Evolutionary conservation across 2,888 invertebrate genomes (phyloP), one percentile per base, ranked within the genome.

Genomic region (Ashinkailepas kermadecensis): DNA sequence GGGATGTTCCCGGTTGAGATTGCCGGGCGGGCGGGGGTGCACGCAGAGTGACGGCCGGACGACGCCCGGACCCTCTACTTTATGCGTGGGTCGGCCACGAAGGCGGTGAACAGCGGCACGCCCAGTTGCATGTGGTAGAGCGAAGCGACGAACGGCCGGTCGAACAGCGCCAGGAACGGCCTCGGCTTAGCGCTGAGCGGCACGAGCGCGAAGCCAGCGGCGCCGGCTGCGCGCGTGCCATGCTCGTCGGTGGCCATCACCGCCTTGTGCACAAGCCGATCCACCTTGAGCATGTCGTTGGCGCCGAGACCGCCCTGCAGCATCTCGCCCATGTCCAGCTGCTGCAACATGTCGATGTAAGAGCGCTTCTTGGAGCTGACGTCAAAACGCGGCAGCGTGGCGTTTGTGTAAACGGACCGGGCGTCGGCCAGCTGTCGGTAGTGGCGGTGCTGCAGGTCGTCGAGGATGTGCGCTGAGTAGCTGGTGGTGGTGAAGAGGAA

Each of bases 141-240:
- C 74, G 54, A 39, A 13, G 15, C 15, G 54, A 74, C 54, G 74
- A 74, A 74, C 74, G 39, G 39, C 18, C 54, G 74, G 74, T 74
- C 74, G 74, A 74, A 74, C 15, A 15, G 39, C 74, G 54, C 54
- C 54, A 21, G 13, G 39, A 54, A 54, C 54, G 74, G 74, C 39
- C 4, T 10, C 74, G 74, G 74, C 18, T 74, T 74, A 15, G 74
- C 74, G 54, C 74, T 74, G 15, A 74, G 74, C 74, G 74, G 74
- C 54, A 74, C 74, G 54, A 74, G 18, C 11, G 54, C 74, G 39
- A 74, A 7, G 39, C 54, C 74, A 18, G 74, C 74, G 18, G 74
- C 74, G 13, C 74, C 74, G 74, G 74, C 74, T 0, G 74, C 74
- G 21, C 18, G 12, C 74, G 74, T 74, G 39, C 74, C 74, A 39